Conservation (phyloP, 2,888 invertebrate genomes). For the Limenitis camilla region DNA sequence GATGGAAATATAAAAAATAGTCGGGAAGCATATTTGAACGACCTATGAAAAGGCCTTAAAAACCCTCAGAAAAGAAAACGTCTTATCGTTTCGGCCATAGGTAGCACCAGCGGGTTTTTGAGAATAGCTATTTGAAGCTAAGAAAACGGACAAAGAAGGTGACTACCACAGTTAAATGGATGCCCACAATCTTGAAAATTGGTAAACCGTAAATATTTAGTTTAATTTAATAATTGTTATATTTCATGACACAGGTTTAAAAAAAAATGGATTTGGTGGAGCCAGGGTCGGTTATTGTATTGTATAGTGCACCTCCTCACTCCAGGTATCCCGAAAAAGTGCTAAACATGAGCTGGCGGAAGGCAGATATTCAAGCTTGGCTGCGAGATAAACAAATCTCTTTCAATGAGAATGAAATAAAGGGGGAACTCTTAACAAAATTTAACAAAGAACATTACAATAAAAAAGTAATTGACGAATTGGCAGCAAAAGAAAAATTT, state of each 20-base stretch:
- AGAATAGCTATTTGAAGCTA: slow-evolving; percentile 22
- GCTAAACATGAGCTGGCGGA: slow-evolving; percentile 19
- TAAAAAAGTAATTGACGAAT: neutral
- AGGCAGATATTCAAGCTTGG: slow-evolving; percentile 10
- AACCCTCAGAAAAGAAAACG: slow-evolving; percentile 23
- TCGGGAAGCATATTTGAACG: slow-evolving; percentile 20
- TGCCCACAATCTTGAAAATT: slow-evolving; percentile 22
- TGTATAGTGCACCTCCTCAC: slow-evolving; percentile 21
- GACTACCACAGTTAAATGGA: slow-evolving; percentile 24
- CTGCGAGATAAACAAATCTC: neutral
- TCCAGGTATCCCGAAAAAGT: slow-evolving; percentile 8
- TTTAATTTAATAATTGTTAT: neutral
- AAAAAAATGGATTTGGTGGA: neutral
- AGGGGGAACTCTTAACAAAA: neutral
- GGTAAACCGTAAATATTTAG: too few species aligned
- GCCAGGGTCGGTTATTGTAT: slow-evolving; percentile 9
- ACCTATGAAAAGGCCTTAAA: slow-evolving; percentile 18
- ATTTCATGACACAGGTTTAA: neutral
- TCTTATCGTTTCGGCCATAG: slow-evolving; percentile 23
- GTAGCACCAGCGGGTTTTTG: slow-evolving; percentile 22
- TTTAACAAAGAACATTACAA: neutral
- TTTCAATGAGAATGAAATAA: neutral
- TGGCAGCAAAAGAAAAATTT: neutral
- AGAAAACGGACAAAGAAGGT: slow-evolving; percentile 18
- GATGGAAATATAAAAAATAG: slow-evolving; percentile 11